These are phyloP conservation scores for Clunio marinus DNA, from an alignment of 2,888 invertebrate genomes.

Conservation along the genomic window DNA sequence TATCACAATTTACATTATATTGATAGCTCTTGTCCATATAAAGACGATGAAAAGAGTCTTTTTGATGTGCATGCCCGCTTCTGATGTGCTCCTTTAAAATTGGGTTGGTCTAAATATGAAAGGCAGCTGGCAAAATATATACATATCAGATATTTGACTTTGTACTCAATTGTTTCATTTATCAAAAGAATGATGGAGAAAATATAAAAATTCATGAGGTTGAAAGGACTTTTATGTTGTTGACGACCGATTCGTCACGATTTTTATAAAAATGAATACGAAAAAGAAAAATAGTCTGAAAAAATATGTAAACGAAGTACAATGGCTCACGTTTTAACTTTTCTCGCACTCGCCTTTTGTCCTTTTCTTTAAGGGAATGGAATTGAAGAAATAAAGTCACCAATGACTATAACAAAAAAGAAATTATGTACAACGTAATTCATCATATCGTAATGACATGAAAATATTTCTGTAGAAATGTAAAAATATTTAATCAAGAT, in stretches of 20 bases:
- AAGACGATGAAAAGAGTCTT: too few relatives aligned
- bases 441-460: slow-evolving; percentile 35
- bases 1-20: too few relatives aligned
- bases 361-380: not conserved
- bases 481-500: slow-evolving; percentile 37
- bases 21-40: too few relatives aligned
- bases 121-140: slow-evolving; percentile 35
- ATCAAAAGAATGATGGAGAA: too few relatives aligned
- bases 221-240: not conserved
- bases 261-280: not conserved
- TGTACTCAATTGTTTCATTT: not conserved
- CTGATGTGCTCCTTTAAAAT: not conserved
- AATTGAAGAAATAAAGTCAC: not conserved
- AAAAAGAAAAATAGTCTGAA: not conserved
- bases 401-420: not conserved
- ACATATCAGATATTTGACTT: not conserved
- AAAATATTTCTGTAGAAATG: slow-evolving; percentile 29
- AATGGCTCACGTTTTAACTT: not conserved
- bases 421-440: slow-evolving; percentile 6
- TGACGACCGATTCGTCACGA: not conserved
- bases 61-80: not conserved
- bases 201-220: not conserved
- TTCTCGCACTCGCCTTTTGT: too few relatives aligned
- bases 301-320: not conserved
- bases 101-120: slow-evolving; percentile 8